Evolutionary conservation across 2,113 vertebrate genomes (phyloP).

Genomic region (Cyprinodon variegatus): DNA sequence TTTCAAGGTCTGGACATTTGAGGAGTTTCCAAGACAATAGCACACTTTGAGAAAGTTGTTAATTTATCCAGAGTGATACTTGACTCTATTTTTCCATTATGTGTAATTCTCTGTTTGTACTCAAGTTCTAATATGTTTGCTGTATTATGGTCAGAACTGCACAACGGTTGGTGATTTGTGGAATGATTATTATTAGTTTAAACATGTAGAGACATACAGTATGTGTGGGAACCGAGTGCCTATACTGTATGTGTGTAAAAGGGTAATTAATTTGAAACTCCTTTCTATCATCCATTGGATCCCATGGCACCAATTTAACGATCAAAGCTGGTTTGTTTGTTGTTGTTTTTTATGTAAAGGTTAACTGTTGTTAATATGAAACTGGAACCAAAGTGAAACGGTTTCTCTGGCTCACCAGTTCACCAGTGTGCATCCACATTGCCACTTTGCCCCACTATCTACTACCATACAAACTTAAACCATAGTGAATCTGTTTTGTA

Average conservation of each 20-base stretch:
- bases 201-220: not conserved
- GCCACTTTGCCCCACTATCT: not conserved
- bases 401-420: constrained; percentile 22
- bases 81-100: constrained; percentile 14
- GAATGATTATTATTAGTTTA: not conserved
- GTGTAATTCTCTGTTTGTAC: constrained; percentile 4
- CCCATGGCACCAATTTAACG: not conserved
- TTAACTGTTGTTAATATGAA: not conserved
- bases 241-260: not conserved
- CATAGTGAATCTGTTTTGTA: not conserved
- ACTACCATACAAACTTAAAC: not conserved
- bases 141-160: constrained; percentile 4
- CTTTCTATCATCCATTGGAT: not conserved
- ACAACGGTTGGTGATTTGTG: not conserved
- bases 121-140: not conserved
- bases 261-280: no score
- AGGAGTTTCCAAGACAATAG: not conserved
- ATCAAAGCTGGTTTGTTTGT: constrained; percentile 13
- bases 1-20: constrained; percentile 1
- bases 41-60: constrained; percentile 2
- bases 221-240: not conserved
- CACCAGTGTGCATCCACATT: not conserved
- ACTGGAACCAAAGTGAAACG: constrained; percentile 64
- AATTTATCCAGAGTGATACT: not conserved
- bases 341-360: constrained; percentile 5